phyloP scores from a whole-genome alignment of 2,797 vertebrate species.

The Sorex maritimensis region DNA sequence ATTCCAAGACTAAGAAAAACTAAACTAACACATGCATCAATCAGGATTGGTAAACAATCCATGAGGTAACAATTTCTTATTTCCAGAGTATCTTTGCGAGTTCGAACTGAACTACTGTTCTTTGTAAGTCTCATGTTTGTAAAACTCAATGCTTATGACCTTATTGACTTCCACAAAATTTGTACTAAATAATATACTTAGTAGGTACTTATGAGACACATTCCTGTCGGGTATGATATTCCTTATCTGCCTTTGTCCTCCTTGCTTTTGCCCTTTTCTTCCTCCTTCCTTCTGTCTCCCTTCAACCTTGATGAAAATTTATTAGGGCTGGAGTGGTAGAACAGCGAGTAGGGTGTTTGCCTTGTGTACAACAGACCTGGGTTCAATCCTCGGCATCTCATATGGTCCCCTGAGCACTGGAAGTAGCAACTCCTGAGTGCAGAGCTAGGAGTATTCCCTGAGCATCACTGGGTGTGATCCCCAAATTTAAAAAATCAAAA shows the following conservation, averaged over 20 bases:
- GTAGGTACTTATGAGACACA: background rate
- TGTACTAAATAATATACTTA: background rate
- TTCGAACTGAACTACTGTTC: background rate
- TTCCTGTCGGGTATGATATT: background rate
- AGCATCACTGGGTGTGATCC: too few species aligned
- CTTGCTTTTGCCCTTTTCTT: too few species aligned
- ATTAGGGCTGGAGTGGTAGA: too few species aligned
- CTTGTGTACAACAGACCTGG: too few species aligned
- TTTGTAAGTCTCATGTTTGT: background rate
- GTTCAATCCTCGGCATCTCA: too few species aligned
- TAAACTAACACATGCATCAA: background rate
- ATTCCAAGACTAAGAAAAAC: background rate
- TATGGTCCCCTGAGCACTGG: too few species aligned
- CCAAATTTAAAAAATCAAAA: background rate
- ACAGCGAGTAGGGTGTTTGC: too few species aligned
- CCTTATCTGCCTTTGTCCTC: too few species aligned
- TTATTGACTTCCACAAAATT: background rate
- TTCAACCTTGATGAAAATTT: background rate
- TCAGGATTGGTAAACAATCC: background rate
- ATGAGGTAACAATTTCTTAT: background rate
- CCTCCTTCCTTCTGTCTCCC: background rate
- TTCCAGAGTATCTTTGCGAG: background rate
- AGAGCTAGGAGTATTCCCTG: too few species aligned
- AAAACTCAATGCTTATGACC: background rate
- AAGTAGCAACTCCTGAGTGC: too few species aligned